Conservation (phyloP, 64 coral and sea anemone genomes). For the Dendrophyllia cribrosa region DNA sequence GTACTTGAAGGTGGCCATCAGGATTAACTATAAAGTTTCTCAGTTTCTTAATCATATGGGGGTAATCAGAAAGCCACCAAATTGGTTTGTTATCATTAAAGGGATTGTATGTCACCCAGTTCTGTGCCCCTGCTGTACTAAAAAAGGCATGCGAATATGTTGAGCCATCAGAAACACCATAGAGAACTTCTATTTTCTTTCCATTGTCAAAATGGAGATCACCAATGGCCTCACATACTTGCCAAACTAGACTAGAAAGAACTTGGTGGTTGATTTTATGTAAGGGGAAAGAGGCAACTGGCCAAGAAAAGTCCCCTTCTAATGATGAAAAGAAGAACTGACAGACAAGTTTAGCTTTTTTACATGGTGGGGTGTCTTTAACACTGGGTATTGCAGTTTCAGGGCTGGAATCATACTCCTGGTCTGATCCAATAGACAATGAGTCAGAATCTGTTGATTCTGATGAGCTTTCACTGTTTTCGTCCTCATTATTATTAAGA, state of each 20-base stretch:
- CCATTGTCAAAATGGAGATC: not conserved
- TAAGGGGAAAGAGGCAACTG: conserved; percentile 44
- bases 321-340: conserved; percentile 55
- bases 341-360: conserved; percentile 24
- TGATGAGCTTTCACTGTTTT: not conserved
- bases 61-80: conserved; percentile 52
- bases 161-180: conserved; percentile 70
- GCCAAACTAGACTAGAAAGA: conserved; percentile 59
- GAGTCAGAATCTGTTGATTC: not conserved
- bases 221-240: conserved; percentile 41
- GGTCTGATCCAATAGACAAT: not conserved
- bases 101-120: conserved; percentile 58
- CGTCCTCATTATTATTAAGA: conserved; percentile 17
- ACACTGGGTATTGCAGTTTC: not conserved
- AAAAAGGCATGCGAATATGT: conserved; percentile 52
- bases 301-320: conserved; percentile 58
- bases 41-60: conserved; percentile 54
- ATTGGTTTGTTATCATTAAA: conserved; percentile 65
- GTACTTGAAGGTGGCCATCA: conserved; percentile 9
- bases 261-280: conserved; percentile 26
- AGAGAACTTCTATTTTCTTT: conserved; percentile 53
- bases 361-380: not conserved
- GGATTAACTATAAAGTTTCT: conserved; percentile 34
- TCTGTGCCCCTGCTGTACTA: conserved; percentile 23
- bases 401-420: not conserved